Evolutionary conservation across 2,888 invertebrate genomes (phyloP), one percentile per base, ranked within the genome.

Genomic region (Lepidochitona cinerea): DNA sequence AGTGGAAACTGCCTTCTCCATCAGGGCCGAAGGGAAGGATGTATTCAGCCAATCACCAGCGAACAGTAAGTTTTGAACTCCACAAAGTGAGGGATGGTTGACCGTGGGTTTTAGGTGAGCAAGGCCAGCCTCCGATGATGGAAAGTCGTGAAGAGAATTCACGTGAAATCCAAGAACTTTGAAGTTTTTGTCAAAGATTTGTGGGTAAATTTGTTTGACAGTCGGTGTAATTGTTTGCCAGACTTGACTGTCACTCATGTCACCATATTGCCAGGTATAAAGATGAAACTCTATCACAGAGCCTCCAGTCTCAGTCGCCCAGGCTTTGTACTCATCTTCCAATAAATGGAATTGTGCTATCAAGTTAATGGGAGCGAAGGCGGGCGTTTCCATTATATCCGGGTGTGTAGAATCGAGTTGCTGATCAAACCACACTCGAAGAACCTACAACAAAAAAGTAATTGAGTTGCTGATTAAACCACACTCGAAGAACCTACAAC

Each of bases 241-340:
- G 4, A 75, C 72, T 68, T 75, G 35, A 33, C 32, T 37, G 37
- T 72, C 75, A 14, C 26, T 41, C 29, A 69, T 37, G 64, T 75
- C 72, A 12, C 54, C 18, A 53, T 64, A 53, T 23, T 59, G 37
- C 75, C 75, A 75, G 37, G 64, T 68, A 33, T 75, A 72, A 23
- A 72, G 64, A 49, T 75, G 75, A 66, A 72, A 75, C 66, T 75
- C 75, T 0, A 75, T 68, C n/a, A 75, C 72, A 29, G 75, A 75
- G 49, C 75, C 75, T 18, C 72, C 72, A 7, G 72, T 75, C 37
- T 59, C 49, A 7, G 33, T 49, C 35, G 75, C 71, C 75, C 75
- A 75, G 4, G 12, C 35, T 18, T 52, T 68, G 69, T 59, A 72
- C 35, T 75, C 75, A n/a, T 75, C 59, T 49, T 72, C 75, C 32